Conservation (phyloP, 2,113 vertebrate genomes). For the Eublepharis macularius region DNA sequence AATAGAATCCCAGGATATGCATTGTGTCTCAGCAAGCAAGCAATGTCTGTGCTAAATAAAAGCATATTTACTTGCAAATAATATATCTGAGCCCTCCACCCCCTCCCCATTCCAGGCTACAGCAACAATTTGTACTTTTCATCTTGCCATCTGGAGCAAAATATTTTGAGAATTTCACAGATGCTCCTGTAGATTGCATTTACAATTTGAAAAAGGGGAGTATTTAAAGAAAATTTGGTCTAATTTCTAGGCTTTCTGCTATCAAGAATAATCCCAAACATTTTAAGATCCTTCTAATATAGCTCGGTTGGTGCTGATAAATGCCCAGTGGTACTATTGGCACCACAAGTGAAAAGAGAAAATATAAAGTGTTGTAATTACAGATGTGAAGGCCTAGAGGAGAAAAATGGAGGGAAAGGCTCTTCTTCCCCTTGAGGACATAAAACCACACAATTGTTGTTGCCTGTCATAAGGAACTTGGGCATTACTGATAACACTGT, state of each 20-base stretch:
- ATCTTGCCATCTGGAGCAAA: slow-evolving; percentile 21
- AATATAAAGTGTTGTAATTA: no score
- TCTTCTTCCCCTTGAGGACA: no score
- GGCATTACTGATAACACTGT: no score
- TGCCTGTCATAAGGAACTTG: no score
- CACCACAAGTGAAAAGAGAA: neutral
- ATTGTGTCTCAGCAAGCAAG: neutral
- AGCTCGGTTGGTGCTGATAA: neutral
- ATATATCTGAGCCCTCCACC: neutral
- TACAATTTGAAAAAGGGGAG: neutral
- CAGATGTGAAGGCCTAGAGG: no score
- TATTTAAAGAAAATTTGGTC: neutral
- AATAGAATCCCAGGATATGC: neutral
- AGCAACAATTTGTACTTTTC: slow-evolving; percentile 11
- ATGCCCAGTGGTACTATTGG: neutral
- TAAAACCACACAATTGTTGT: no score
- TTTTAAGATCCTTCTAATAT: neutral
- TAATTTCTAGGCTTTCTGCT: neutral
- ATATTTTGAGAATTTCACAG: slow-evolving; percentile 40
- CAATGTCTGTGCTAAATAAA: neutral
- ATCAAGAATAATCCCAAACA: neutral
- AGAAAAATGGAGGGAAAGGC: no score
- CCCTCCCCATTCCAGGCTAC: neutral
- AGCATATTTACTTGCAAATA: slow-evolving; percentile 15
- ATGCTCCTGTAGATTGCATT: slow-evolving; percentile 42